Base-by-base conservation (phyloP, 1,140 invertebrate species). In the Acromyrmex echinatior region DNA sequence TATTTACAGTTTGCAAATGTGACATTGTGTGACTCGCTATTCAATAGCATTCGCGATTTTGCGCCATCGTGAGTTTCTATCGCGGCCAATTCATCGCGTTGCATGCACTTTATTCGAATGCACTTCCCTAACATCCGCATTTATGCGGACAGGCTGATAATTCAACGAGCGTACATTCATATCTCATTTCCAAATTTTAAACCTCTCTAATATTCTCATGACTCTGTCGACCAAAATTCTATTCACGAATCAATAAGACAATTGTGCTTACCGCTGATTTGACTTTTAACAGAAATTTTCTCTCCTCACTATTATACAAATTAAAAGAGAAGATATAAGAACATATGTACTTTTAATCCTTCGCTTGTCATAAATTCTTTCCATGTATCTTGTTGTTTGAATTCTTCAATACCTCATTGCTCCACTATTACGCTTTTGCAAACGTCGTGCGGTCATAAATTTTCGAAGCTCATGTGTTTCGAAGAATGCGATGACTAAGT, bases 101-200 rank as follows among this genome's bases (percentile, higher is more conserved):
- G 80, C 80, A 62, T 84, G 80, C 58, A 84, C 80, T 84, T 84
- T 84, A 84, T 84, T 76, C 80, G 80, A 84, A 84, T 84, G 80
- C 70, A 62, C 56, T 84, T 58, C 68, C 68, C 68, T 71, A 45
- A 31, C 35, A 73, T 74, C 68, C 68, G 68, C 80, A 84, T 84
- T 84, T 84, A 51, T 76, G 56, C 56, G 56, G 56, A 76, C 70
- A 62, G 45, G 39, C 56, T 35, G 80, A 84, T 62, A 74, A 68
- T 74, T 49, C 58, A 58, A 31, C 80, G 56, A n/a, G 70, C 25
- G 56, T 58, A 31, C 25, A 74, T 51, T 74, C 60, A 56, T 74
- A 62, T 84, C 70, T 62, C 80, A 84, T 84, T 84, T 81, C 39
- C 79, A 71, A 73, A 71, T 53, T 81, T 84, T 84, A 74, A 76